Percentiles rank a stretch among this genome's conserved stretches.
Evolutionary conservation across 2,888 invertebrate genomes (phyloP).

Genomic region (Calameuta pallipes): DNA sequence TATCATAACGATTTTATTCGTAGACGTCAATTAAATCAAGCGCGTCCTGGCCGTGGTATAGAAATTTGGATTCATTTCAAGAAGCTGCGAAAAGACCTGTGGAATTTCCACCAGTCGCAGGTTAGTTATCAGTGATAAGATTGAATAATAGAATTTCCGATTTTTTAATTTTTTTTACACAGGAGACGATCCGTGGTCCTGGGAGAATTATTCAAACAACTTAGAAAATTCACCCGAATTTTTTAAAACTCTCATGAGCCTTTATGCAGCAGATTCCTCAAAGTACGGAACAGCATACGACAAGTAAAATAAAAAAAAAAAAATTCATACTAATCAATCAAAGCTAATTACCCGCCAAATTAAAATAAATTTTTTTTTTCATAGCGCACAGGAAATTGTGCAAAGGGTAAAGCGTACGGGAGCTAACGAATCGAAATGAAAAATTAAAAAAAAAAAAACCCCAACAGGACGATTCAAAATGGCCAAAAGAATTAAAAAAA

Average conservation of each 20-base stretch:
- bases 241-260: neutral
- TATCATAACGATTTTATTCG: neutral
- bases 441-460: constrained; percentile 10
- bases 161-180: neutral
- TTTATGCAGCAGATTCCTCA: neutral
- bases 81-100: constrained; percentile 37
- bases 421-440: constrained; percentile 1
- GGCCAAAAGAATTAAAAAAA: constrained; percentile 25
- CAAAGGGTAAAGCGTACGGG: constrained; percentile 48
- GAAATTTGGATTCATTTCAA: neutral
- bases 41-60: constrained; percentile 4
- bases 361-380: constrained; percentile 5
- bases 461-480: neutral
- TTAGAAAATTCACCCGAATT: constrained; percentile 57
- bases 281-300: neutral
- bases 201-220: constrained; percentile 56
- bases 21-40: constrained; percentile 9
- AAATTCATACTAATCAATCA: neutral
- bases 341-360: neutral
- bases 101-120: constrained; percentile 29
- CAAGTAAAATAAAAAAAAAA: neutral
- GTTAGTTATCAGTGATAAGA: constrained; percentile 8
- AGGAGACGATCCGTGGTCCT: constrained; percentile 37
- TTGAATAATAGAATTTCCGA: neutral
- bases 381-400: constrained; percentile 52